Conservation (phyloP, 2,797 vertebrate genomes). For the Rhadinocentrus ornatus region DNA sequence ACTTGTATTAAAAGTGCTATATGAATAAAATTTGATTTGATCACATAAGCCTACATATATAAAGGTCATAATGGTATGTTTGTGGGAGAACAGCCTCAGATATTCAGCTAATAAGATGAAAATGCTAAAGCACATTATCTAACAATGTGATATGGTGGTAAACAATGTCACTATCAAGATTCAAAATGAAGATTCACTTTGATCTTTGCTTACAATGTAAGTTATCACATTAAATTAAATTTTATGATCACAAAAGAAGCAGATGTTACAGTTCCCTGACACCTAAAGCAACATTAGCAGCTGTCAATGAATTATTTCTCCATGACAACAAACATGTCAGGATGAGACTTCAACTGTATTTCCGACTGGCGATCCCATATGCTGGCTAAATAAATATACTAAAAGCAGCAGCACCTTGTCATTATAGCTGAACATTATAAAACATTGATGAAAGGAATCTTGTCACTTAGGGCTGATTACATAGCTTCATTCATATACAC, state of each 20-base stretch:
- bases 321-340: constrained; percentile 2
- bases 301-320: neutral
- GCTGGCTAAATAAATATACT: constrained; percentile 30
- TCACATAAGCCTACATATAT: too few species aligned
- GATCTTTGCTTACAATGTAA: neutral
- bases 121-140: neutral
- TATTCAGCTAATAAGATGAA: neutral
- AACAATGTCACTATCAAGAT: neutral
- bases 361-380: neutral
- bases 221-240: neutral
- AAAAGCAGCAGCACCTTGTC: constrained; percentile 11
- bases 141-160: neutral
- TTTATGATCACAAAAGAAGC: neutral
- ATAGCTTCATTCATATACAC: constrained; percentile 30
- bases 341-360: neutral
- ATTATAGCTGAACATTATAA: constrained; percentile 18
- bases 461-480: constrained; percentile 51
- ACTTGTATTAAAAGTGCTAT: too few species aligned
- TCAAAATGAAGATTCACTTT: neutral
- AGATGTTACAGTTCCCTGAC: neutral
- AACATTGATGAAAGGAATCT: constrained; percentile 41
- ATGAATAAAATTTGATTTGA: too few species aligned
- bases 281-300: neutral
- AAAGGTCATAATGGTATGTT: neutral
- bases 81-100: neutral